A percentile compares a stretch with the other conserved stretches of the same genome.
phyloP scores from a whole-genome alignment of 2,888 invertebrate species.

The Sarcophaga subvicina region DNA sequence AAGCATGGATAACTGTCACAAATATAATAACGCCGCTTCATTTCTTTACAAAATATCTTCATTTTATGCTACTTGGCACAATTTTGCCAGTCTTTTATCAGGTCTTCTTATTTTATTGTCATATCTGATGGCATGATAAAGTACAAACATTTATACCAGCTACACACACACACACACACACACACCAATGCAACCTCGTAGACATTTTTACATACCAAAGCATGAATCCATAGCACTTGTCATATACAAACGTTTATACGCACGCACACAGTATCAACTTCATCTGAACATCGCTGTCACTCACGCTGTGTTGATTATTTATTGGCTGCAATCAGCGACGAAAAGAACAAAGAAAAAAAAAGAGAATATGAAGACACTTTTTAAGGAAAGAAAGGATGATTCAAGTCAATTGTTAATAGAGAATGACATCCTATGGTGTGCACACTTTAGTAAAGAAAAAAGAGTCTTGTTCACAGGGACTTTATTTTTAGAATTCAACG shows the following conservation, averaged over 20 bases:
- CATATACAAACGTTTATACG: background rate
- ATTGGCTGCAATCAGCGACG: conserved; percentile 37
- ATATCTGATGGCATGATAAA: conserved; percentile 40
- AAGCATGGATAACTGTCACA: conserved; percentile 55
- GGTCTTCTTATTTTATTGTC: conserved; percentile 51
- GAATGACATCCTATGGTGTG: too few relatives aligned
- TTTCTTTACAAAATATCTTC: conserved; percentile 39
- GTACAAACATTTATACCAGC: conserved; percentile 8
- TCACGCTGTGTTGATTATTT: conserved; percentile 67
- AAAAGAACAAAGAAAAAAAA: background rate
- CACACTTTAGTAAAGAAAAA: too few relatives aligned
- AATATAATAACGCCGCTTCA: conserved; percentile 26
- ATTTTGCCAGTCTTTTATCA: conserved; percentile 53
- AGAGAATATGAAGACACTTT: background rate
- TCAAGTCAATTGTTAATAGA: too few relatives aligned
- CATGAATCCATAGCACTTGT: background rate
- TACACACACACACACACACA: too few relatives aligned
- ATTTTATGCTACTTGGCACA: conserved; percentile 44
- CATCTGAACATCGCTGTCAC: conserved; percentile 54
- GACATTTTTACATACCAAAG: background rate
- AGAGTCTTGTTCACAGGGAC: too few relatives aligned
- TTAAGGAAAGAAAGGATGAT: background rate
- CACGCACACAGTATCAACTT: conserved; percentile 12
- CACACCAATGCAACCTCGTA: background rate
- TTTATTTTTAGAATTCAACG: too few relatives aligned